Evolutionary conservation across 2,113 vertebrate species (phyloP).

Genomic region (Engystomops pustulosus): DNA sequence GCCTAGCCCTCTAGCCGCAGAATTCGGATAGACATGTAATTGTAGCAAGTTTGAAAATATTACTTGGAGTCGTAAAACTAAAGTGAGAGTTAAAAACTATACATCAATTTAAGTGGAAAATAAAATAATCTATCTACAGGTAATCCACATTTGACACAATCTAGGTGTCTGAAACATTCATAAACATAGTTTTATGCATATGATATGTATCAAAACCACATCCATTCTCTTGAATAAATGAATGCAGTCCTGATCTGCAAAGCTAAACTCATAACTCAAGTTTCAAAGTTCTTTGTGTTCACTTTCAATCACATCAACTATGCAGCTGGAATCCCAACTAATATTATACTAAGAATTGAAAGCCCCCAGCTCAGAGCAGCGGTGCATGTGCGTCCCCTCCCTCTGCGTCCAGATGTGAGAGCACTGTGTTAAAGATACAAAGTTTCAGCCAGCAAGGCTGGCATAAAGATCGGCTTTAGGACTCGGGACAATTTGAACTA

Average conservation of each 20-base stretch:
- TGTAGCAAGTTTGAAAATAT: not conserved
- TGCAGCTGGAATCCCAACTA: slow-evolving; percentile 28
- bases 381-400: slow-evolving; percentile 20
- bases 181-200: not conserved
- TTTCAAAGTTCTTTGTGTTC: slow-evolving; percentile 24
- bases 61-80: not conserved
- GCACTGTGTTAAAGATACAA: slow-evolving; percentile 45
- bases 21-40: not conserved
- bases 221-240: not conserved
- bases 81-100: not conserved
- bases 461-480: slow-evolving; percentile 47
- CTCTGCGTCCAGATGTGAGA: slow-evolving; percentile 44
- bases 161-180: not conserved
- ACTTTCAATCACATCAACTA: slow-evolving; percentile 30
- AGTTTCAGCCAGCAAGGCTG: slow-evolving; percentile 47
- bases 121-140: not conserved
- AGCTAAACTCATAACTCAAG: not conserved
- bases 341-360: not conserved
- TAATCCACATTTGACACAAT: not conserved
- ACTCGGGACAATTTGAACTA: slow-evolving; percentile 31
- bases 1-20: slow-evolving; percentile 11
- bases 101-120: not conserved
- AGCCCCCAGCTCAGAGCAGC: slow-evolving; percentile 32
- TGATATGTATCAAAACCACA: not conserved
- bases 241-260: slow-evolving; percentile 12